Evolutionary conservation across 37 sponge, comb jelly and placozoan genomes (phyloP), one percentile per base, ranked within the genome.

Genomic region (Tethya wilhelma): DNA sequence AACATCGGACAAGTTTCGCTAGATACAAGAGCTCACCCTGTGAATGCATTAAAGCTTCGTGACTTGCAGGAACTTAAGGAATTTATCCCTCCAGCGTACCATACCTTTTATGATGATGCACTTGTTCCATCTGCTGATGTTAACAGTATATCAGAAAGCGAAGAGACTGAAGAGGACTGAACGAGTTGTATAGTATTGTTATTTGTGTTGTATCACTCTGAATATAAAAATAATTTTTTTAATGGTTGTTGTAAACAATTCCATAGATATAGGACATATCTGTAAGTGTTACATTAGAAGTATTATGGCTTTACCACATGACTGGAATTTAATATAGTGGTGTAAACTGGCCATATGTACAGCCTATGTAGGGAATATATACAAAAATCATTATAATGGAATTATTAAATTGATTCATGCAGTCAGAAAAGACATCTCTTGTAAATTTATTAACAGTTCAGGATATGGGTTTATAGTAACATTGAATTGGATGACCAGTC

Each of bases 11-110:
- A 5, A 38, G 8, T 63, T 30, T 26, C 63, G 14, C 32, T 78
- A 14, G 23, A 14, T 1, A 7, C 25, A 9, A 36, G 49, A 8
- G 46, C 79, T 43, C 34, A 68, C 9, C 19, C 56, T 20, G 45
- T 78, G 36, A 65, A 62, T 8, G 43, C 4, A 1, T 45, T 43
- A 19, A 78, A 78, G 40, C 42, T 66, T 30, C 7, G 33, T 23
- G 79, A 78, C 39, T 32, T 77, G 1, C 33, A 33, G 2, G 41
- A 6, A 60, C 42, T 78, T 28, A 32, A 66, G 55, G 57, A 65
- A 6, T 78, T 76, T 34, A 41, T 76, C 34, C 77, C 77, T 1
- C 77, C 73, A 7, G 34, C 53, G n/a, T 31, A 72, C 53, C 73
- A 72, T 53, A 6, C 53, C 31, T 72, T 72, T 69, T 69, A 40